Conservation (phyloP, 2,888 invertebrate genomes). For the Melanotus villosus region DNA sequence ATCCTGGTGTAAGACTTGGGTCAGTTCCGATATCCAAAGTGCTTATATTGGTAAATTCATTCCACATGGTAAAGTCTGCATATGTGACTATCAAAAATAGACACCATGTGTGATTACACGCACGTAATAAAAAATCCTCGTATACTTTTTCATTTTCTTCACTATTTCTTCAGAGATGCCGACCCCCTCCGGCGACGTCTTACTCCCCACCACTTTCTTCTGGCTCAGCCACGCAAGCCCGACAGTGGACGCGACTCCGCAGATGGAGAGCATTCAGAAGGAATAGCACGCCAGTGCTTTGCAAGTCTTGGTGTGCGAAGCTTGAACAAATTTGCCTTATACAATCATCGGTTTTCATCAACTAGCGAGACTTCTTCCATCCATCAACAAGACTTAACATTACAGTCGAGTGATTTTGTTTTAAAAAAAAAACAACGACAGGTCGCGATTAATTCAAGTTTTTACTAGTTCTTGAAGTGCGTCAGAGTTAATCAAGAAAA, state of each 20-base stretch:
- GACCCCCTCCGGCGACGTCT: slow-evolving; percentile 60
- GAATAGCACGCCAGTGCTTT: slow-evolving; percentile 28
- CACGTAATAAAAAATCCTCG: slow-evolving; percentile 21
- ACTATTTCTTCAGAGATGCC: slow-evolving; percentile 58
- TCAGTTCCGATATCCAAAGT: too few species aligned
- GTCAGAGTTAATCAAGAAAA: background rate
- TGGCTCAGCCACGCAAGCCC: slow-evolving; percentile 61
- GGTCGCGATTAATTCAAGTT: background rate
- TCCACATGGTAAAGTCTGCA: too few species aligned
- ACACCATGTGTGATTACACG: slow-evolving; percentile 19
- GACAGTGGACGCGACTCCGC: slow-evolving; percentile 45
- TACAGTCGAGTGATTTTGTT: background rate
- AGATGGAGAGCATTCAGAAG: slow-evolving; percentile 39
- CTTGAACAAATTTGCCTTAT: slow-evolving; percentile 5
- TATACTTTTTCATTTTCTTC: slow-evolving; percentile 50
- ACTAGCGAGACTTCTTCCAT: background rate
- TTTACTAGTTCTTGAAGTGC: background rate
- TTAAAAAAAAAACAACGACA: background rate
- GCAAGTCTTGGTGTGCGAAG: slow-evolving; percentile 31
- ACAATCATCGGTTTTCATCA: background rate
- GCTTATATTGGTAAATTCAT: too few species aligned
- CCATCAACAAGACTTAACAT: background rate
- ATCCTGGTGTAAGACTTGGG: too few species aligned
- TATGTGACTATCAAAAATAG: too few species aligned
- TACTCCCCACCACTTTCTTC: slow-evolving; percentile 62